Conservation (phyloP, 2,888 invertebrate species). For the Drosophila robusta region DNA sequence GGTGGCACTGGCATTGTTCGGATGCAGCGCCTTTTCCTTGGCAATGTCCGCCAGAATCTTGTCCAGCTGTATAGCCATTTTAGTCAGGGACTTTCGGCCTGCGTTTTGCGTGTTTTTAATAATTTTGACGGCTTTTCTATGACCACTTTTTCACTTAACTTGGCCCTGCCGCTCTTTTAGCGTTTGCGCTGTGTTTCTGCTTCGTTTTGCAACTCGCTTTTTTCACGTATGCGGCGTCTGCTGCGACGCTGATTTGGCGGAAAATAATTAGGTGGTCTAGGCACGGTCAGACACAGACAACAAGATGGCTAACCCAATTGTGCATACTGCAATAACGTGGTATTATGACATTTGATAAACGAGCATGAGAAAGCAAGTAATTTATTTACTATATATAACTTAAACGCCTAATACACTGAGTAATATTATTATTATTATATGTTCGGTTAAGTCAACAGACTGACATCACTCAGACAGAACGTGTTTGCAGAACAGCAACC, state of each 20-base stretch:
- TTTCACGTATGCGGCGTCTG: conserved; percentile 65
- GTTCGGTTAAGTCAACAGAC: background rate
- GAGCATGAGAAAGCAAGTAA: too few species aligned
- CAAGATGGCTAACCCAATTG: conserved; percentile 41
- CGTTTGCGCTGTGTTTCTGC: conserved; percentile 54
- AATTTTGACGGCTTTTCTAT: conserved; percentile 64
- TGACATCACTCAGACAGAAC: conserved; percentile 21
- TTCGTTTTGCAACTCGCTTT: conserved; percentile 66
- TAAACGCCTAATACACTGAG: background rate
- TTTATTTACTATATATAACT: background rate
- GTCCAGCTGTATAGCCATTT: conserved; percentile 84
- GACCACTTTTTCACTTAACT: conserved; percentile 40
- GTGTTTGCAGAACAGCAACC: conserved; percentile 2
- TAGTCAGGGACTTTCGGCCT: conserved; percentile 63
- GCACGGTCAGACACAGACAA: conserved; percentile 9
- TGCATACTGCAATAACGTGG: background rate
- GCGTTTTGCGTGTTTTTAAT: conserved; percentile 50
- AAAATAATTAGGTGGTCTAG: conserved; percentile 51
- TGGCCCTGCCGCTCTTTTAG: conserved; percentile 44
- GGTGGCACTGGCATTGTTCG: conserved; percentile 73
- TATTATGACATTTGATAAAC: too few species aligned
- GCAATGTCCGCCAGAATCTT: conserved; percentile 83
- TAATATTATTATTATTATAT: background rate
- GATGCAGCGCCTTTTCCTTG: conserved; percentile 82
- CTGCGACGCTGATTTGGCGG: conserved; percentile 73